These are phyloP conservation scores for Eidolon dupreanum DNA, from an alignment of 2,797 vertebrate genomes.

Conservation along the genomic window DNA sequence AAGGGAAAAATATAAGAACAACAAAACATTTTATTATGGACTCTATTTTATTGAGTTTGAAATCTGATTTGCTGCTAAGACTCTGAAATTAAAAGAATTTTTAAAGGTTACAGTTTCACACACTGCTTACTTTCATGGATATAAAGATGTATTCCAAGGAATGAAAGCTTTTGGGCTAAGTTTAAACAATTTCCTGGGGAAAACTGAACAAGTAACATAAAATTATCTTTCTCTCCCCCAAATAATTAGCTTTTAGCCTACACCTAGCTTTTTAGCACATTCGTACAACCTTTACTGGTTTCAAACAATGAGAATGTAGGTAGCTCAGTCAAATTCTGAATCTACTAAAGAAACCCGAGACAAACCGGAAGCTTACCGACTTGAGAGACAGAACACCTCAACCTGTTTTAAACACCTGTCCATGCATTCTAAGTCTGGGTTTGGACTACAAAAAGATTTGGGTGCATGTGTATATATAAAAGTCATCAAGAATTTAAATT, in stretches of 20 bases:
- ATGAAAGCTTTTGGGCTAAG: not conserved
- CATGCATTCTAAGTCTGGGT: not conserved
- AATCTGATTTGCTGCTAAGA: not conserved
- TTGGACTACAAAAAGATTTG: not conserved
- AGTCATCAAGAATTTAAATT: not conserved
- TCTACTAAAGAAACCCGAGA: not conserved
- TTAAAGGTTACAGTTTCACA: not conserved
- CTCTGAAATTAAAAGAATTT: not conserved
- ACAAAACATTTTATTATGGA: not conserved
- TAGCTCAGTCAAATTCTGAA: not conserved
- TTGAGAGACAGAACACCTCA: not conserved
- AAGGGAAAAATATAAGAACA: not conserved
- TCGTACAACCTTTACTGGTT: not conserved
- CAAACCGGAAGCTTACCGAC: not conserved
- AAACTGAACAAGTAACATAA: not conserved
- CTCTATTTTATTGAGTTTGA: not conserved
- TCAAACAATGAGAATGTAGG: not conserved
- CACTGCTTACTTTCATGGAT: not conserved
- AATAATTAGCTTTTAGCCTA: not conserved
- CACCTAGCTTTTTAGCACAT: not conserved
- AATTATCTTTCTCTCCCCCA: not conserved
- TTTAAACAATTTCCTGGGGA: conserved; percentile 7
- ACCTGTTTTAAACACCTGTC: not conserved
- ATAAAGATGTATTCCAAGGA: not conserved
- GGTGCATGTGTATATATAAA: not conserved